phyloP scores from a whole-genome alignment of 2,888 invertebrate genomes.

The Acleris holmiana region DNA sequence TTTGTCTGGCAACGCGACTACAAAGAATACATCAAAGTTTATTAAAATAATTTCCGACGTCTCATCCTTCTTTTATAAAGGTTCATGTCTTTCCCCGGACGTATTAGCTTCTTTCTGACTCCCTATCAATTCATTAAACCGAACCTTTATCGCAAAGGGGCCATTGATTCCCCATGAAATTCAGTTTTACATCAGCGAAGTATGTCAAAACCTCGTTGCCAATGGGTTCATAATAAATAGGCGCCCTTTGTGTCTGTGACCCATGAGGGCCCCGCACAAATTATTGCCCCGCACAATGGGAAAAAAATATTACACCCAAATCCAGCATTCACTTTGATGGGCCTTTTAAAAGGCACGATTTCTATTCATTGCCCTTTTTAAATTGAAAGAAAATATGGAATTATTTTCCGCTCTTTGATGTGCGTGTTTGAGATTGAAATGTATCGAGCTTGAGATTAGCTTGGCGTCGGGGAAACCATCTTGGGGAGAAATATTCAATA shows the following conservation, averaged over 20 bases:
- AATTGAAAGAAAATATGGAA: slow-evolving; percentile 30
- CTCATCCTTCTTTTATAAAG: too few species aligned
- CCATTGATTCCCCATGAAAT: slow-evolving; percentile 26
- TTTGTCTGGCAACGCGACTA: too few species aligned
- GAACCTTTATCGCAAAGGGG: background rate
- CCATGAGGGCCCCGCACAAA: slow-evolving; percentile 28
- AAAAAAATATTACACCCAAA: slow-evolving; percentile 25
- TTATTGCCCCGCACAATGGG: slow-evolving; percentile 32
- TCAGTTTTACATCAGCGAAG: slow-evolving; percentile 29
- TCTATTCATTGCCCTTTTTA: slow-evolving; percentile 29
- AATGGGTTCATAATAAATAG: slow-evolving; percentile 30
- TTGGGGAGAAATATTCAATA: background rate
- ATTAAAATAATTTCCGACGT: too few species aligned
- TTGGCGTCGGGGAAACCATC: background rate
- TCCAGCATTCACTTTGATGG: slow-evolving; percentile 33
- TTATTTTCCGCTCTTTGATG: slow-evolving; percentile 27
- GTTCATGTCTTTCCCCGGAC: too few species aligned
- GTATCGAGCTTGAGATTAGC: background rate
- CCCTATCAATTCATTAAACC: background rate
- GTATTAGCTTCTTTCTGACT: background rate
- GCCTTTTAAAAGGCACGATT: slow-evolving; percentile 32
- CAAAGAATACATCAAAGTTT: too few species aligned
- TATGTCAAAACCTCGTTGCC: slow-evolving; percentile 16
- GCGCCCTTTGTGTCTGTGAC: slow-evolving; percentile 31
- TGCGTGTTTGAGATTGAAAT: background rate